A percentile compares a stretch with the other conserved stretches of the same genome.
Evolutionary conservation across 1,140 invertebrate species (phyloP).

Genomic region (Pogonomyrmex barbatus): DNA sequence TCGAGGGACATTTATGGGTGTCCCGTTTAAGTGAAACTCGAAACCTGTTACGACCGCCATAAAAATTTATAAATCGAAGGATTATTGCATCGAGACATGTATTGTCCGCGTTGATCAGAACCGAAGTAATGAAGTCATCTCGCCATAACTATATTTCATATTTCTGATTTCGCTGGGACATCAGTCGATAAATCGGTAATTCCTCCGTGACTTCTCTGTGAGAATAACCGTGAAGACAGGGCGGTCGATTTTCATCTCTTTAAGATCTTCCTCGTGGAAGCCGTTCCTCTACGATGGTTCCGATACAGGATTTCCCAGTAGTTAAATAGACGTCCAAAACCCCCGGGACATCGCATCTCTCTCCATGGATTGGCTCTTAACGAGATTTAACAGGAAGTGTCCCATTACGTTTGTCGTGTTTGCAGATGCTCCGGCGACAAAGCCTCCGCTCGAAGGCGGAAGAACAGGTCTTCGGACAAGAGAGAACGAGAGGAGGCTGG

Average conservation of each 20-base stretch:
- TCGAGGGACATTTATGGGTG: conserved; percentile 47
- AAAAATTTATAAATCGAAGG: conserved; percentile 52
- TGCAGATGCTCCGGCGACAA: conserved; percentile 57
- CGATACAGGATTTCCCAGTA: neutral
- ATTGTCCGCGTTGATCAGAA: conserved; percentile 27
- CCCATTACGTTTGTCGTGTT: conserved; percentile 53
- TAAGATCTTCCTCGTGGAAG: neutral
- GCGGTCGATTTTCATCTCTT: neutral
- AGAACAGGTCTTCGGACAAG: conserved; percentile 20
- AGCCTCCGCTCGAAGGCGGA: conserved; percentile 46
- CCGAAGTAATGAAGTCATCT: conserved; percentile 16
- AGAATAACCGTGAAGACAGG: neutral
- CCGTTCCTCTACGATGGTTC: neutral
- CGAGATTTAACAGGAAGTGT: conserved; percentile 65
- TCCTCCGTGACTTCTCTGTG: neutral
- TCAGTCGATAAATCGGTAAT: conserved; percentile 8
- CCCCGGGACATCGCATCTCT: neutral
- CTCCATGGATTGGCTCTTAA: conserved; percentile 54
- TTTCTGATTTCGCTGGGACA: neutral
- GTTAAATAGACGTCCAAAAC: conserved; percentile 14
- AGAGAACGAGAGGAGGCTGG: neutral
- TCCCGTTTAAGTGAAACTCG: conserved; percentile 51
- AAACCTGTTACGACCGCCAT: conserved; percentile 40
- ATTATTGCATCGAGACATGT: neutral
- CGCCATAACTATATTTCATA: conserved; percentile 23